These are phyloP conservation scores for Hippoglossus stenolepis DNA, from an alignment of 2,113 vertebrate species.

Conservation along the genomic window DNA sequence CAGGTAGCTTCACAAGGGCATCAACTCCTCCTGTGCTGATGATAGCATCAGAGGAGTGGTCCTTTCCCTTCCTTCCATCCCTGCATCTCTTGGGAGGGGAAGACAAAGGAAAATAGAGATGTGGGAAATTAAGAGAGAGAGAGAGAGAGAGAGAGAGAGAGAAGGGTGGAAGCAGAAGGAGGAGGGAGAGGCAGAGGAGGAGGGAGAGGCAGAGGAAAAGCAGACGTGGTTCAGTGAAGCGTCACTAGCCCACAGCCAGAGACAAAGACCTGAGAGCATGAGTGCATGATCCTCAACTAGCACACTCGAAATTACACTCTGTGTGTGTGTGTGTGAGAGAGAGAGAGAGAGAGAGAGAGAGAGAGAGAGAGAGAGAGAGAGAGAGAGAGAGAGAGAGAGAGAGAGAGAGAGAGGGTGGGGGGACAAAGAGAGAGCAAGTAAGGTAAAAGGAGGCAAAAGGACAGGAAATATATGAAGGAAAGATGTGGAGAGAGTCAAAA, in stretches of 20 bases:
- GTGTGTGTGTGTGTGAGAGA: slow-evolving; percentile 27
- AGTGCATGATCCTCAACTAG: slow-evolving; percentile 67
- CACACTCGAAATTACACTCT: slow-evolving; percentile 57
- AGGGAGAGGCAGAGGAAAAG: slow-evolving; percentile 43
- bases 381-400: slow-evolving; percentile 22
- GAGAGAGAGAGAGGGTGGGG: neutral
- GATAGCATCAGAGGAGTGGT: slow-evolving; percentile 32
- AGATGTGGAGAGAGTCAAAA: neutral
- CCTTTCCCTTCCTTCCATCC: slow-evolving; percentile 14
- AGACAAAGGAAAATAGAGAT: slow-evolving; percentile 66
- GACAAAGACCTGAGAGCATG: slow-evolving; percentile 69
- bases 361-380: slow-evolving; percentile 17
- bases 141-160: neutral
- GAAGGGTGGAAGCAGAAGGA: neutral
- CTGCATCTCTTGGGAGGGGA: slow-evolving; percentile 54
- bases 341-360: slow-evolving; percentile 15
- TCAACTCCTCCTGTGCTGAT: neutral
- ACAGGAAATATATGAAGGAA: slow-evolving; percentile 6
- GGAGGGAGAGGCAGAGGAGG: slow-evolving; percentile 24
- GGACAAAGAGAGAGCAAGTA: neutral
- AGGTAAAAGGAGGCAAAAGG: neutral
- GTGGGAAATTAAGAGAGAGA: slow-evolving; percentile 58
- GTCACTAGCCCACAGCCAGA: slow-evolving; percentile 64
- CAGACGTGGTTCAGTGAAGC: slow-evolving; percentile 75
- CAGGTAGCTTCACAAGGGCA: slow-evolving; percentile 18